Evolutionary conservation across 2,113 vertebrate species (phyloP).

Genomic region (Hymenochirus boettgeri): DNA sequence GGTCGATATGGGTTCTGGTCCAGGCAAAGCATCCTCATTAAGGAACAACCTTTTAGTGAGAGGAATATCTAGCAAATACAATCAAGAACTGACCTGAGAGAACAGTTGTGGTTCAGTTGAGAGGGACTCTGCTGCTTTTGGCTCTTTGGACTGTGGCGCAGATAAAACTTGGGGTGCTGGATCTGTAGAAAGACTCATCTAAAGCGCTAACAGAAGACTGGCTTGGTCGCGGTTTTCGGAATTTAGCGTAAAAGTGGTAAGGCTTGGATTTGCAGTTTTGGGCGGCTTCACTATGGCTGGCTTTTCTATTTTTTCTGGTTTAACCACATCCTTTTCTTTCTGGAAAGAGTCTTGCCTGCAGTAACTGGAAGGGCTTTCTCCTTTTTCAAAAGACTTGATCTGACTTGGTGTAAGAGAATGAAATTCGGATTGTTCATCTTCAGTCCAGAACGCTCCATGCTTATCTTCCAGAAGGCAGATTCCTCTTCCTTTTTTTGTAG

Average conservation of each 20-base stretch:
- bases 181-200: conserved; percentile 68
- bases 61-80: too few species aligned
- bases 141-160: conserved; percentile 45
- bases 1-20: too few species aligned
- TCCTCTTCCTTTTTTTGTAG: conserved; percentile 76
- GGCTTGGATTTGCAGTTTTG: conserved; percentile 43
- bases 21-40: too few species aligned
- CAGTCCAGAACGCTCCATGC: conserved; percentile 81
- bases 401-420: conserved; percentile 92
- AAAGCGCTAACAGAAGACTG: conserved; percentile 59
- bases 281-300: conserved; percentile 56
- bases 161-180: conserved; percentile 40
- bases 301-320: conserved; percentile 58
- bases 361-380: conserved; percentile 83
- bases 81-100: too few species aligned
- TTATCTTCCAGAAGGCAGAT: conserved; percentile 91
- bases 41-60: too few species aligned
- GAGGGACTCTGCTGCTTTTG: conserved; percentile 52
- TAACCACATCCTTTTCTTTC: conserved; percentile 64
- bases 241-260: conserved; percentile 52
- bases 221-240: conserved; percentile 70
- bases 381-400: conserved; percentile 96
- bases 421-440: conserved; percentile 82
- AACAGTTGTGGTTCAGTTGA: conserved; percentile 59
- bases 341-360: conserved; percentile 69